Evolutionary conservation across 2,888 invertebrate species (phyloP), one percentile per base, ranked within the genome.

Genomic region (Sphinx pinastri): DNA sequence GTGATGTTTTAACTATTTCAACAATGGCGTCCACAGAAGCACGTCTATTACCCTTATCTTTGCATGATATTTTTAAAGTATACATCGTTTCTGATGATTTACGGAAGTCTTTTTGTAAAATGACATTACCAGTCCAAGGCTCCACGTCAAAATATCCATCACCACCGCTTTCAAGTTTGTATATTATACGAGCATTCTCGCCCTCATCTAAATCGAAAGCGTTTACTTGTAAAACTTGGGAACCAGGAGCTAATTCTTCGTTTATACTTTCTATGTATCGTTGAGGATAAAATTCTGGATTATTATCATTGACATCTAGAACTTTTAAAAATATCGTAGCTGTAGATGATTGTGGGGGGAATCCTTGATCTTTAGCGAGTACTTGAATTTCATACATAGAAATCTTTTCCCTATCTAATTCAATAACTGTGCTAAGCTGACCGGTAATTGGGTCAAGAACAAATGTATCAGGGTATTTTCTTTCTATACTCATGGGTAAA

Each of bases 251-350:
- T 52, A 95, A 90, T 83, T 97, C 96, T 80, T 97, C 97, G 52
- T 95, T 94, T 59, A 98, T 94, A 59, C 96, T 95, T 77, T 97
- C 95, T 84, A 98, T 97, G 88, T 99, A 99, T 81, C 96, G 95
- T 84, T 95, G 95, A 0, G 99, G 99, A 92, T 99, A 99, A 93
- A 99, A 99, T 81, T 96, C 95, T 0, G 99, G 99, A 79, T 96
- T 95, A 87, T 99, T 99, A 89, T 99, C 99, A 88, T 99, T 99
- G 14, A 98, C 96, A 90, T 99, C 99, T 72, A 96, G 93, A 19
- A 99, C 95, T 76, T 94, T 96, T 8, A 99, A 90, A 81, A 95
- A 95, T 68, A 99, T 96, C 0, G 98, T 97, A 11, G 98, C 98
- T 0, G 98, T 98, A 10, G 99, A 98, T 19, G 98, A 98, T 85